Evolutionary conservation across 2,113 vertebrate genomes (phyloP).

Genomic region (Colius striatus): DNA sequence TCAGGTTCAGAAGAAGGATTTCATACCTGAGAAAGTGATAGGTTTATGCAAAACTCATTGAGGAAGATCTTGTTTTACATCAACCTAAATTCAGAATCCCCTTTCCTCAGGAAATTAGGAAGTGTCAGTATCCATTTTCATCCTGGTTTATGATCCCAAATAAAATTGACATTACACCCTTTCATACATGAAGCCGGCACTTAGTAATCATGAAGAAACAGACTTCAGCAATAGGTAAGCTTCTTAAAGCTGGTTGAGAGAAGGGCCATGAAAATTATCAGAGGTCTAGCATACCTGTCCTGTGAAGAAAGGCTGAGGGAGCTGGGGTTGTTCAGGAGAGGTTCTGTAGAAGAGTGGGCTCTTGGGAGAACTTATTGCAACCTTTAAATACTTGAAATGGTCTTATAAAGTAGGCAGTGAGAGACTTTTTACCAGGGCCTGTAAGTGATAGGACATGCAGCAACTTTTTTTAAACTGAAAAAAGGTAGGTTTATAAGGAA

Average conservation of each 20-base stretch:
- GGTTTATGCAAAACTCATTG: background rate
- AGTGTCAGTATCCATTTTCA: background rate
- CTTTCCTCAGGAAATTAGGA: background rate
- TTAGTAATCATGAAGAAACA: background rate
- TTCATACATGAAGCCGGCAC: background rate
- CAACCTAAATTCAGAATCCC: background rate
- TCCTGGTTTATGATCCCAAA: background rate
- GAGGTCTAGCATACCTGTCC: background rate
- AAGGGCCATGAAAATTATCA: rapidly evolving
- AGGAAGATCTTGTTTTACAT: background rate
- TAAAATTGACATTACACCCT: background rate
- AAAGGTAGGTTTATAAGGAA: background rate
- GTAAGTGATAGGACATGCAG: background rate
- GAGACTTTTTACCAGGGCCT: background rate
- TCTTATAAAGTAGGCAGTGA: background rate
- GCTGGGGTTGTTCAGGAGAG: background rate
- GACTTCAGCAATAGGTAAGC: background rate
- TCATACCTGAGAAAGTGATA: background rate
- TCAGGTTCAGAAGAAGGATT: background rate
- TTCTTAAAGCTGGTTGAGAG: background rate
- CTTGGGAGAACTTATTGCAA: rapidly evolving
- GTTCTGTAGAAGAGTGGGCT: background rate
- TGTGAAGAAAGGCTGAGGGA: background rate
- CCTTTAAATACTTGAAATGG: background rate
- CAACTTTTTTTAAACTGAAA: background rate